Evolutionary conservation across 2,888 invertebrate genomes (phyloP), one percentile per base, ranked within the genome.

Genomic region (Rosalia funebris): DNA sequence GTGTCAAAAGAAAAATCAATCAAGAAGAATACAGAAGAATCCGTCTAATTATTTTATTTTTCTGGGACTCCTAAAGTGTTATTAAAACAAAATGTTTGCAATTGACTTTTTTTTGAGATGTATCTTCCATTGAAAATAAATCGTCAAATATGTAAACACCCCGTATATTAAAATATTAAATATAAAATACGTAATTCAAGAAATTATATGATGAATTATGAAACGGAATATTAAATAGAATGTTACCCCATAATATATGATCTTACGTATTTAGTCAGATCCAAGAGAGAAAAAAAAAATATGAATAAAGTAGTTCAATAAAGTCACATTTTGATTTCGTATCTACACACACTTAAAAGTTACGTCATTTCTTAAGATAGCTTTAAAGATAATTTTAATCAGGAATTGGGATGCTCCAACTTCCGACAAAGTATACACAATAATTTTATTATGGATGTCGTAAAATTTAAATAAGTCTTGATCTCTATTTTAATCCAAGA

Each of bases 361-460:
- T 34, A 16, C 32, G 14, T 32, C 46, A 17, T 34, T 32, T 14
- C 32, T 34, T 46, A 34, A 32, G 32, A 46, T 34, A 32, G 32
- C 11, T 46, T 32, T 11, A 32, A 34, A 14, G 32, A 16, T 16
- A 46, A 46, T 46, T 32, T 46, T 46, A n/a, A 46, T 46, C 46
- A 34, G 17, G 34, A 34, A 34, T 34, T 17, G 17, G 46, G 34
- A 32, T 16, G 17, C 10, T 15, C 34, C 31, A 34, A n/a, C 32
- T 34, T 32, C 46, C n/a, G 16, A n/a, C n/a, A 15, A 17, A 15
- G 34, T n/a, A 32, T 16, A 15, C 46, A 32, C 16, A 46, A 46
- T 46, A 34, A 46, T 46, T 46, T 46, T 46, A 46, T 46, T 46
- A 32, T 34, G 31, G 34, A 32, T 16, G 46, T 11, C 34, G 32